These are phyloP conservation scores for Lasioglossum pauxillum DNA, from an alignment of 2,888 invertebrate species.

Conservation along the genomic window DNA sequence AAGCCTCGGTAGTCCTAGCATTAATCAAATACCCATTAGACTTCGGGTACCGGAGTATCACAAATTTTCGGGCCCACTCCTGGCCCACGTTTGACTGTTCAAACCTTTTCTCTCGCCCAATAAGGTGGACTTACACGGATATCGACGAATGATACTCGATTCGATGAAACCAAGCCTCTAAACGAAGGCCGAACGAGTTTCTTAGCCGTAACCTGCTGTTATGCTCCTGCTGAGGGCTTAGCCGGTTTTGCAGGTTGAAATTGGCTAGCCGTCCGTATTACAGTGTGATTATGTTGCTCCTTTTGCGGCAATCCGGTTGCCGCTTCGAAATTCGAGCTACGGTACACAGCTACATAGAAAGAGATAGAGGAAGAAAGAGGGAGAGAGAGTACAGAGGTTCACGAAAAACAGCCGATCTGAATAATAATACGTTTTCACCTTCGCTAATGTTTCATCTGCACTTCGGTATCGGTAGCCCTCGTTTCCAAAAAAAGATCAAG, in stretches of 20 bases:
- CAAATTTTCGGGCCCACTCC: too few relatives aligned
- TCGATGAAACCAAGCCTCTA: constrained; percentile 70
- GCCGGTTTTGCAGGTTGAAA: constrained; percentile 78
- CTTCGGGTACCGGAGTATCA: too few relatives aligned
- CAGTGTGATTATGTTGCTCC: constrained; percentile 67
- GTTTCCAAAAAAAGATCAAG: neutral
- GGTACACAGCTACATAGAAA: constrained; percentile 25
- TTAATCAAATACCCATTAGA: too few relatives aligned
- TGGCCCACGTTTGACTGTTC: neutral
- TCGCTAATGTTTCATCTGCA: constrained; percentile 21
- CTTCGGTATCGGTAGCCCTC: neutral
- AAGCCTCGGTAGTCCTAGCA: too few relatives aligned
- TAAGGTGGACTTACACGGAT: constrained; percentile 6
- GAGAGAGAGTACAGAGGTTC: constrained; percentile 5
- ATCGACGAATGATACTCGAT: constrained; percentile 56
- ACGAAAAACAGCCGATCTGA: constrained; percentile 48
- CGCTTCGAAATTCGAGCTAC: constrained; percentile 65
- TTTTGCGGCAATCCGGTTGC: constrained; percentile 60
- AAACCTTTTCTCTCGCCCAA: neutral
- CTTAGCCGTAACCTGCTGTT: constrained; percentile 72
- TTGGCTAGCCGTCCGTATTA: constrained; percentile 74
- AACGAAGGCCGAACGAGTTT: constrained; percentile 76
- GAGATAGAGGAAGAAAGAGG: neutral
- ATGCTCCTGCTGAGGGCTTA: constrained; percentile 60
- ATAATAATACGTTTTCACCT: constrained; percentile 62